Evolutionary conservation across 2,113 vertebrate species (phyloP).

Genomic region (Cardinalis cardinalis): DNA sequence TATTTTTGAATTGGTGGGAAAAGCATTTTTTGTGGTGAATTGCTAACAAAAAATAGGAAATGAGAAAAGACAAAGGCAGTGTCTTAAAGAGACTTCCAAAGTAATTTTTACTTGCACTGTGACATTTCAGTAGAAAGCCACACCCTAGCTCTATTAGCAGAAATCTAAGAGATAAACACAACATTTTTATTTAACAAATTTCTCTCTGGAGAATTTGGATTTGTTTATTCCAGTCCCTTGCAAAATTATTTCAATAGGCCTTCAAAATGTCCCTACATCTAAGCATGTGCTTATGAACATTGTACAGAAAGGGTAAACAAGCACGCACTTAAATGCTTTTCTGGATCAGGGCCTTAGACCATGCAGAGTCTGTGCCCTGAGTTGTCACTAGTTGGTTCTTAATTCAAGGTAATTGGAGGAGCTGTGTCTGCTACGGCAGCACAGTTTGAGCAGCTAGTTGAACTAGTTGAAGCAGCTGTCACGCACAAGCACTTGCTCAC

Average conservation of each 20-base stretch:
- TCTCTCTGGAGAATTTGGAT: not conserved
- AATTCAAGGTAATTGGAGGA: not conserved
- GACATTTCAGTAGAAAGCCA: not conserved
- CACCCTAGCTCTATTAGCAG: not conserved
- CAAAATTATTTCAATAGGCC: not conserved
- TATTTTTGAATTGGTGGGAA: not conserved
- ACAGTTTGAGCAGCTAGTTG: not conserved
- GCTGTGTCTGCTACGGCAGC: not conserved
- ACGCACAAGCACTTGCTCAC: not conserved
- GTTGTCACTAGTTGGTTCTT: not conserved
- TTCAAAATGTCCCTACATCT: not conserved
- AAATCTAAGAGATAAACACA: not conserved
- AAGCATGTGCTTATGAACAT: not conserved
- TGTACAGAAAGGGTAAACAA: not conserved
- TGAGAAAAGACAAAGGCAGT: not conserved
- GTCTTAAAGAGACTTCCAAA: not conserved
- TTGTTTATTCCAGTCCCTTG: not conserved
- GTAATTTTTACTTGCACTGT: not conserved
- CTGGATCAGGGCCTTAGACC: not conserved
- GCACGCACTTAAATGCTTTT: accelerated
- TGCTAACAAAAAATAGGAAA: not conserved
- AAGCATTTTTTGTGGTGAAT: not conserved
- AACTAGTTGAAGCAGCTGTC: not conserved
- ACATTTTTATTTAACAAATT: not conserved
- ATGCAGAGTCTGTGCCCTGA: not conserved